Evolutionary conservation across 1,140 invertebrate genomes (phyloP).

Genomic region (Megalopta genalis): DNA sequence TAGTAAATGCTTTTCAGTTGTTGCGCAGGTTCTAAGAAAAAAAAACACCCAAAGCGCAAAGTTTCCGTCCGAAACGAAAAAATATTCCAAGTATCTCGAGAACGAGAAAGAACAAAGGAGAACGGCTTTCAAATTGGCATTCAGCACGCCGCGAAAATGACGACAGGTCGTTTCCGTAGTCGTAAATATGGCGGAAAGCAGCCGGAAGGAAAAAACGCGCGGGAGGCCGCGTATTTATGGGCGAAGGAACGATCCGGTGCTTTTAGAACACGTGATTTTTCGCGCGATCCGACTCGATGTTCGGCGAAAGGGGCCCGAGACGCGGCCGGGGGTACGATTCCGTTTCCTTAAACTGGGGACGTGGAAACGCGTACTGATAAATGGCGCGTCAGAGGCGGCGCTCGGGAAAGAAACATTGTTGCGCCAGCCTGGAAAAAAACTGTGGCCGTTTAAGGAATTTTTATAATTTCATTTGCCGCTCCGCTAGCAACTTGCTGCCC

Average conservation of each 20-base stretch:
- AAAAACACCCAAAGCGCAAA: no score
- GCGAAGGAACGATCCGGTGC: background rate
- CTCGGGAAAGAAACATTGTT: constrained; percentile 14
- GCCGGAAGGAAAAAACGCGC: constrained; percentile 7
- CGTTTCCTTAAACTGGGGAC: constrained; percentile 20
- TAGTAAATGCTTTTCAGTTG: no score
- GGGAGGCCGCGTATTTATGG: constrained; percentile 36
- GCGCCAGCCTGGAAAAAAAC: background rate
- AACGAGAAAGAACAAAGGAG: no score
- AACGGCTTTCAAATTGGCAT: no score
- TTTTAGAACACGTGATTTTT: constrained; percentile 12
- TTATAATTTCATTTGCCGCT: constrained; percentile 34
- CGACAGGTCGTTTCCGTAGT: constrained; percentile 41
- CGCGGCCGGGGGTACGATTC: no score
- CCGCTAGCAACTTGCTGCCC: background rate
- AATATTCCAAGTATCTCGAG: no score
- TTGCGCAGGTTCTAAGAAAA: no score
- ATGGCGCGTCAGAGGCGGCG: constrained; percentile 13
- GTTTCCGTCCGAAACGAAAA: no score
- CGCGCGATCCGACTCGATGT: background rate
- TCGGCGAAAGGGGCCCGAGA: background rate
- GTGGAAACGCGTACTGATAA: constrained; percentile 32
- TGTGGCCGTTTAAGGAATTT: constrained; percentile 9
- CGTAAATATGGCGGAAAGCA: constrained; percentile 51
- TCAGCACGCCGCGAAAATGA: no score